Conservation (phyloP, 2,797 vertebrate genomes). For the Acrossocheilus fasciatus region DNA sequence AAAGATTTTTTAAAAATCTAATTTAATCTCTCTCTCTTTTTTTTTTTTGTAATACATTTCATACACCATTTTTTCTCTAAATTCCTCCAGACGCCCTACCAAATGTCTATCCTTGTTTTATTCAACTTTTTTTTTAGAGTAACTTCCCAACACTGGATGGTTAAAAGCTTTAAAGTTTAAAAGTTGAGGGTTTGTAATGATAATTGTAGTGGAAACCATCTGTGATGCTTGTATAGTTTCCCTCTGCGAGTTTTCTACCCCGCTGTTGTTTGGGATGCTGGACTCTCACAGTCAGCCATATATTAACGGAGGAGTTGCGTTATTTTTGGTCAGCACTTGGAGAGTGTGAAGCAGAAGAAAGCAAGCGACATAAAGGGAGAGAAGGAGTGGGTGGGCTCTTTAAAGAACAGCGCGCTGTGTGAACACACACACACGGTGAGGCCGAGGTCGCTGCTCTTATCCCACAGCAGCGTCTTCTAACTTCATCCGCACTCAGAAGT, state of each 20-base stretch:
- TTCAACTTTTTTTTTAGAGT: neutral
- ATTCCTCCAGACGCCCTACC: neutral
- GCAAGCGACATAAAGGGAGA: constrained; percentile 35
- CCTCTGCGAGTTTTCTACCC: neutral
- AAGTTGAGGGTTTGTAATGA: neutral
- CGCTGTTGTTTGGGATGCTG: neutral
- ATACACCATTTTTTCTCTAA: too few relatives aligned
- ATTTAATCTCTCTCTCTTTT: too few relatives aligned
- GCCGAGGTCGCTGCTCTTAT: constrained; percentile 25
- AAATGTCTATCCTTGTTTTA: neutral
- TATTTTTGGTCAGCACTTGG: constrained; percentile 46
- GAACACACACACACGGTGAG: constrained; percentile 4
- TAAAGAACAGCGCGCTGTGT: constrained; percentile 45
- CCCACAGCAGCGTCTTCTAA: constrained; percentile 39
- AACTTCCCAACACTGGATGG: neutral
- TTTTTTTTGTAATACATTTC: neutral
- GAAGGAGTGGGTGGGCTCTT: constrained; percentile 49
- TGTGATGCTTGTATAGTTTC: neutral
- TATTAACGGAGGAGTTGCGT: constrained; percentile 42
- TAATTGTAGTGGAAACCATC: neutral
- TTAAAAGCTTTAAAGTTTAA: neutral
- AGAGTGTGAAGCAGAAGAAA: constrained; percentile 52
- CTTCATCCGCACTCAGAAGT: constrained; percentile 12
- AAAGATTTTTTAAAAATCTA: too few relatives aligned
- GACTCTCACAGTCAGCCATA: constrained; percentile 11